phyloP scores from a whole-genome alignment of 2,888 invertebrate genomes.

The Phoronis australis region DNA sequence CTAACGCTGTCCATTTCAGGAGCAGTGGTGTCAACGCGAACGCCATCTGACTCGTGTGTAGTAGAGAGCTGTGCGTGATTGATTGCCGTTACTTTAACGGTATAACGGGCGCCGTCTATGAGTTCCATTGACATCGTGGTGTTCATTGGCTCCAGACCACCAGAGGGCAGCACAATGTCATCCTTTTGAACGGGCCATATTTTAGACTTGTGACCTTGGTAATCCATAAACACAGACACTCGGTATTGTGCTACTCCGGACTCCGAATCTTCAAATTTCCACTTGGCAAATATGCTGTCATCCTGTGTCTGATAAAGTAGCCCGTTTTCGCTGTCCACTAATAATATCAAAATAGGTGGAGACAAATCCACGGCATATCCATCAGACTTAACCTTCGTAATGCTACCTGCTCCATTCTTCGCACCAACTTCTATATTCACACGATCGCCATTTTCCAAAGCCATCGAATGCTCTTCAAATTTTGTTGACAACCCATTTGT shows the following conservation, averaged over 20 bases:
- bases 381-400: conserved; percentile 13
- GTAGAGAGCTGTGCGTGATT: conserved; percentile 23
- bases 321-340: conserved; percentile 16
- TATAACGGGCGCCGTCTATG: conserved; percentile 20
- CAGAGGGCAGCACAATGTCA: no score
- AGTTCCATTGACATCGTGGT: conserved; percentile 11
- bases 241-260: conserved; percentile 23
- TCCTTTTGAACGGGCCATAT: conserved; percentile 15
- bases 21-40: conserved; percentile 25
- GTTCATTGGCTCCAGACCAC: no score
- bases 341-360: conserved; percentile 20
- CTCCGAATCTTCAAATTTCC: conserved; percentile 23
- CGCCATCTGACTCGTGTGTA: conserved; percentile 22
- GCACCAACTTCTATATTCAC: conserved; percentile 19
- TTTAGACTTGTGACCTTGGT: conserved; percentile 19
- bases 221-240: conserved; percentile 16
- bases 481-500: conserved; percentile 7
- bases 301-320: conserved; percentile 16
- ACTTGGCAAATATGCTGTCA: conserved; percentile 13
- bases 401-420: conserved; percentile 23
- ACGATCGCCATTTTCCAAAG: conserved; percentile 14
- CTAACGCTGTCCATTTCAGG: conserved; percentile 18
- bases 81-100: conserved; percentile 22
- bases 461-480: conserved; percentile 17
- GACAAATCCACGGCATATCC: conserved; percentile 28